These are phyloP conservation scores for Micrasema longulum DNA, from an alignment of 1,140 invertebrate species.

Conservation along the genomic window DNA sequence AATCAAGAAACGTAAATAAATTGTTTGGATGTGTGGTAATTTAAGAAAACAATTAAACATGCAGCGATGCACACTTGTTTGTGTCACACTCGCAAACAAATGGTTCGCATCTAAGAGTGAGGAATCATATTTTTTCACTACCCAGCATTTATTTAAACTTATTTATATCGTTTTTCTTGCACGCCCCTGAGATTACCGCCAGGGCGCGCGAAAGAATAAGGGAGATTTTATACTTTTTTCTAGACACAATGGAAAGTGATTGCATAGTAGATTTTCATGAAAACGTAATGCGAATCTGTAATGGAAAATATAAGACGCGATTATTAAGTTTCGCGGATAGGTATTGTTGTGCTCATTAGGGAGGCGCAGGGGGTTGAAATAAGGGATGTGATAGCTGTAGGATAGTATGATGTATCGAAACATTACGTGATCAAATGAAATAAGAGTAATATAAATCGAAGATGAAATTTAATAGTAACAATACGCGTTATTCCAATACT, in stretches of 20 bases:
- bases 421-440: constrained; percentile 31
- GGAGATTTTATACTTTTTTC: constrained; percentile 47
- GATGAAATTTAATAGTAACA: too few species aligned
- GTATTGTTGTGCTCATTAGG: constrained; percentile 41
- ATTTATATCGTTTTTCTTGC: neutral
- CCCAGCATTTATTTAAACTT: too few species aligned
- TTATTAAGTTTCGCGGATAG: constrained; percentile 51
- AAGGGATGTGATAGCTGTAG: constrained; percentile 8
- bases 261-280: constrained; percentile 55
- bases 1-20: too few species aligned
- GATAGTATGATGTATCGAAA: constrained; percentile 40
- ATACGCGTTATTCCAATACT: too few species aligned
- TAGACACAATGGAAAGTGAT: constrained; percentile 51
- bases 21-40: too few species aligned
- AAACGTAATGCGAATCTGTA: constrained; percentile 52
- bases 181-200: constrained; percentile 1
- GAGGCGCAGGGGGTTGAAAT: constrained; percentile 25
- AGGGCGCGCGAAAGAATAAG: constrained; percentile 19
- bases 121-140: too few species aligned
- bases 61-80: too few species aligned
- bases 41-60: too few species aligned
- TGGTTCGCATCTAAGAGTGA: too few species aligned
- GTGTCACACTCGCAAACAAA: too few species aligned
- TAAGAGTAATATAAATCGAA: neutral
- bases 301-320: constrained; percentile 54